Conservation (phyloP, 2,797 vertebrate genomes). For the Spinus olivaceus region DNA sequence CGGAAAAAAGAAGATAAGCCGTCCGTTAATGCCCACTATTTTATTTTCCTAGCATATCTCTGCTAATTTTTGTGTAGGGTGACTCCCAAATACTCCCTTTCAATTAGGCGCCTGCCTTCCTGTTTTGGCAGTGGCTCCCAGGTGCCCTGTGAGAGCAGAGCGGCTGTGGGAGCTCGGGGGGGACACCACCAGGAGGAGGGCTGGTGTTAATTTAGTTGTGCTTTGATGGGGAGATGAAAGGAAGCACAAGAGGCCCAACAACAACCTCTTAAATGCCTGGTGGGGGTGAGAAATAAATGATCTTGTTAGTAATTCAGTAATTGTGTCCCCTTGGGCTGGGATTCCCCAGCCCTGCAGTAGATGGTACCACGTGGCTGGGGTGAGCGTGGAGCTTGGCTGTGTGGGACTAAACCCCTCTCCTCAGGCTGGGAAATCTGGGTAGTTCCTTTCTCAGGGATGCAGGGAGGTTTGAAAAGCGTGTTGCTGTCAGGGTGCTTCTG, state of each 20-base stretch:
- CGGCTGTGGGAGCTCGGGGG: neutral
- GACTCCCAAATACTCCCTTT: constrained; percentile 65
- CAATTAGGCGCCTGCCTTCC: constrained; percentile 72
- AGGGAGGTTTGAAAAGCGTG: neutral
- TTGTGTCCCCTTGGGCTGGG: neutral
- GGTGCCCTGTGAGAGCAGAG: constrained; percentile 57
- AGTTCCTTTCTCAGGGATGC: neutral
- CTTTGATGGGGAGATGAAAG: constrained; percentile 46
- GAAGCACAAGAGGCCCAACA: neutral
- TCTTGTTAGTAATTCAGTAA: neutral
- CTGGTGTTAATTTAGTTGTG: constrained; percentile 2
- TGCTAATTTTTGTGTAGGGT: constrained; percentile 47
- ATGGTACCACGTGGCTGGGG: neutral
- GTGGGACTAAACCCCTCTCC: neutral
- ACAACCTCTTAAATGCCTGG: neutral
- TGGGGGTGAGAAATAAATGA: neutral
- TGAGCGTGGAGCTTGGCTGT: fast-evolving
- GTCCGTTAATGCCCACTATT: neutral
- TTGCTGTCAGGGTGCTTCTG: neutral
- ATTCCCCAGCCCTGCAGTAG: neutral
- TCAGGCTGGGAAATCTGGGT: neutral
- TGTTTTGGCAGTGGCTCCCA: constrained; percentile 65
- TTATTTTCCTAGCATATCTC: constrained; percentile 64
- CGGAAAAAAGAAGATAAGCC: constrained; percentile 58
- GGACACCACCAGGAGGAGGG: neutral